These are phyloP conservation scores for Drosophila jambulina DNA, from an alignment of 1,140 invertebrate species.

Conservation along the genomic window DNA sequence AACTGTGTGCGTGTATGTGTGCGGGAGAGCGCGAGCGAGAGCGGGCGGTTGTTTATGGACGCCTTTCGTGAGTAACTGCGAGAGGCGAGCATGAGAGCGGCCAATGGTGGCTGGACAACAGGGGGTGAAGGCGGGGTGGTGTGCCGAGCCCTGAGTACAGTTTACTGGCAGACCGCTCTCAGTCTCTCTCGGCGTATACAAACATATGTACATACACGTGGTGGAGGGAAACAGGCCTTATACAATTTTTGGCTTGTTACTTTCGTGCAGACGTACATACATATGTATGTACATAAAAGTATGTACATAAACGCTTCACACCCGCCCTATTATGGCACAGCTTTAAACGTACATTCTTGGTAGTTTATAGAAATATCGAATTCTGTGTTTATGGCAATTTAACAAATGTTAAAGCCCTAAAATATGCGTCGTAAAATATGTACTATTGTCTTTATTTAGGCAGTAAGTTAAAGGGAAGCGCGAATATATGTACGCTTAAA, in stretches of 20 bases:
- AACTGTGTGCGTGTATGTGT: constrained; percentile 58
- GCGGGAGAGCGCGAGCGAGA: constrained; percentile 36
- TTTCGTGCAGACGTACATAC: constrained; percentile 42
- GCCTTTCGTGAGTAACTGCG: constrained; percentile 14
- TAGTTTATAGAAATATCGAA: constrained; percentile 12
- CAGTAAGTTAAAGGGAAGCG: not conserved
- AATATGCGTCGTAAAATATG: constrained; percentile 6
- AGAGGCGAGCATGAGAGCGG: constrained; percentile 33
- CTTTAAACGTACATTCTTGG: constrained; percentile 15
- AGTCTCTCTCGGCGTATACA: constrained; percentile 29
- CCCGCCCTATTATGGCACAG: constrained; percentile 22
- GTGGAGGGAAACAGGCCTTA: constrained; percentile 73
- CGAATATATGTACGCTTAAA: not conserved
- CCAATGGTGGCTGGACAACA: not conserved
- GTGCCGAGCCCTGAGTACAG: constrained; percentile 61
- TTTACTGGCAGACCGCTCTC: constrained; percentile 56
- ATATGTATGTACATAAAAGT: constrained; percentile 26
- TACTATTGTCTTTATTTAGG: too few species aligned
- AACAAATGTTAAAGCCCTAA: not conserved
- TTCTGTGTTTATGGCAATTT: not conserved
- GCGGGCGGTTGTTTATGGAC: constrained; percentile 25
- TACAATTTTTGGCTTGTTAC: constrained; percentile 72
- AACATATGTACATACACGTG: constrained; percentile 73
- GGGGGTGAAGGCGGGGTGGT: constrained; percentile 10
- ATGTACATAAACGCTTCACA: constrained; percentile 30